These are phyloP conservation scores for Eonycteris spelaea DNA, from an alignment of 2,113 vertebrate genomes.

Conservation along the genomic window DNA sequence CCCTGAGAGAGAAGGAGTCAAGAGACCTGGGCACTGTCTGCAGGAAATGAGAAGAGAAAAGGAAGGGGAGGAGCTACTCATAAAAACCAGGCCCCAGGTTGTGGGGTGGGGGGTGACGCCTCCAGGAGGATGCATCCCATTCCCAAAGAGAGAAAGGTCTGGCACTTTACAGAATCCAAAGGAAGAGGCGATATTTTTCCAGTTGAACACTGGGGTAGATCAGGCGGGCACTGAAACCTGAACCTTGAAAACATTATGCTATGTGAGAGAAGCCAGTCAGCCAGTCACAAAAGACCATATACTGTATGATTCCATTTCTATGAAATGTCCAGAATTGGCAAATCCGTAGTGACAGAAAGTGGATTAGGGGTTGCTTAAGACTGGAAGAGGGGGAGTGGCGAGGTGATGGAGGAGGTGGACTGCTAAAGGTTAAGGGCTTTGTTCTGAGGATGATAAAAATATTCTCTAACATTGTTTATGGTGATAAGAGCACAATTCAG, in stretches of 20 bases:
- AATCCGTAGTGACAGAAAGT: not conserved
- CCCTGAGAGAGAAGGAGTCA: not conserved
- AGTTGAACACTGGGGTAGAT: not conserved
- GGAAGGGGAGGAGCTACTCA: not conserved
- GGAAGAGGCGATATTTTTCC: not conserved
- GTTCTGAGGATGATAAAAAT: not conserved
- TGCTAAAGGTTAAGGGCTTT: not conserved
- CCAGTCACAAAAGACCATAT: not conserved
- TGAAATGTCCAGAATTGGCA: not conserved
- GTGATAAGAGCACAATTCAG: not conserved
- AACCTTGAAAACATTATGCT: not conserved
- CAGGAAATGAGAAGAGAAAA: not conserved
- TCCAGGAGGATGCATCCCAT: not conserved
- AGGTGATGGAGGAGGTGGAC: not conserved
- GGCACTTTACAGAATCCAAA: not conserved
- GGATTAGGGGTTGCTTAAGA: not conserved
- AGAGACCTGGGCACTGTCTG: not conserved
- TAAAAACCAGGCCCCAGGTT: not conserved
- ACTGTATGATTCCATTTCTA: not conserved
- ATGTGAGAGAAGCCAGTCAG: not conserved
- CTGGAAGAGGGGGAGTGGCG: fast-evolving
- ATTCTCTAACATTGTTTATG: not conserved
- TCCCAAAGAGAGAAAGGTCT: not conserved
- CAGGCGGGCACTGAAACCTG: not conserved
- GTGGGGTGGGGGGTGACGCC: not conserved